Conservation (phyloP, 2,797 vertebrate species). For the Phalanger gymnotis region DNA sequence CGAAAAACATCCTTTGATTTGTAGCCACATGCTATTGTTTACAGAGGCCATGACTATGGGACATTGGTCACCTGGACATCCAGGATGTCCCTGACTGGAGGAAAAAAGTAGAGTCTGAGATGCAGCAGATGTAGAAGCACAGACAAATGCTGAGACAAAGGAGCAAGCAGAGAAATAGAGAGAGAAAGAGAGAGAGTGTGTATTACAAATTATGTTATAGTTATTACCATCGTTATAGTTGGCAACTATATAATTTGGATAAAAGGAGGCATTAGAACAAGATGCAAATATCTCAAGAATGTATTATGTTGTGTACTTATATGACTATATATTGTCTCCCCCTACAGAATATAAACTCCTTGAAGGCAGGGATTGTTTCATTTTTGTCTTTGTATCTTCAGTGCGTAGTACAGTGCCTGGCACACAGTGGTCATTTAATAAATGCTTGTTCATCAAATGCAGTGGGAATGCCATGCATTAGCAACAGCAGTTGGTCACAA, state of each 20-base stretch:
- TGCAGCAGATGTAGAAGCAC: not conserved
- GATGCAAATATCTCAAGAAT: not conserved
- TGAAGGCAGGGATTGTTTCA: not conserved
- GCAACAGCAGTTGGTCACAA: not conserved
- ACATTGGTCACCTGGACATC: not conserved
- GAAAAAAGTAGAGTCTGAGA: not conserved
- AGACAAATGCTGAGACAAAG: not conserved
- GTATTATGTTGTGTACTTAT: not conserved
- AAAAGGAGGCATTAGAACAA: not conserved
- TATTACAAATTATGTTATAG: not conserved
- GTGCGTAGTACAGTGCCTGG: not conserved
- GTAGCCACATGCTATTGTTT: not conserved
- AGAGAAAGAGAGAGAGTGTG: accelerated
- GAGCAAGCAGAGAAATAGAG: no score
- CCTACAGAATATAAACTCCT: not conserved
- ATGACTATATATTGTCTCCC: not conserved
- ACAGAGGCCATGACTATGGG: not conserved
- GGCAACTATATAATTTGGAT: not conserved
- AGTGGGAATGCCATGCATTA: not conserved
- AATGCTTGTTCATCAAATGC: not conserved
- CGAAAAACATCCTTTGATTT: not conserved
- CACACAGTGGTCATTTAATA: not conserved
- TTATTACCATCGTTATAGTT: not conserved
- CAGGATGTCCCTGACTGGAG: not conserved
- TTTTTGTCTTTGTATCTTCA: not conserved